A percentile compares a stretch with the other conserved stretches of the same genome.
phyloP scores from a whole-genome alignment of 2,113 vertebrate genomes.

The Philantomba maxwellii region DNA sequence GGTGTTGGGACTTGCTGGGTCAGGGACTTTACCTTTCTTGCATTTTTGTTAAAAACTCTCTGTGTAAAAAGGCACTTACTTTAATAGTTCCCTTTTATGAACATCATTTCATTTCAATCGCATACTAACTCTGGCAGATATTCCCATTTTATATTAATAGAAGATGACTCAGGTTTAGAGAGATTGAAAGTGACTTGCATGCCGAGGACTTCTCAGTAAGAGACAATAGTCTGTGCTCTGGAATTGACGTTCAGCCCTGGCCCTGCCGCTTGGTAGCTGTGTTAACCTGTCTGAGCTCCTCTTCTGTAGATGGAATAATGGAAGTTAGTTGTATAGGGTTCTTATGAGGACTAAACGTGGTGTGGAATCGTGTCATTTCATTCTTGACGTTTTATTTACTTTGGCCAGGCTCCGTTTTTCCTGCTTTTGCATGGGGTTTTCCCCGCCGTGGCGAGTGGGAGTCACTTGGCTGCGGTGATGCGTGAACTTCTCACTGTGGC shows the following conservation, averaged over 20 bases:
- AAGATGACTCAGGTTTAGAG: neutral
- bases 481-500: neutral
- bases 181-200: constrained; percentile 11
- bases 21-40: constrained; percentile 42
- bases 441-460: neutral
- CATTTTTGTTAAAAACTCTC: constrained; percentile 24
- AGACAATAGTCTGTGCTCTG: neutral
- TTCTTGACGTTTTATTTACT: neutral
- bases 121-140: neutral
- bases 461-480: neutral
- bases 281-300: neutral
- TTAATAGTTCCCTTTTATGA: constrained; percentile 8
- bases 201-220: neutral
- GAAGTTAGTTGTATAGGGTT: neutral
- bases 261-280: neutral
- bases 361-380: neutral
- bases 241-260: neutral
- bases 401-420: neutral
- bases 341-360: neutral
- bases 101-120: neutral
- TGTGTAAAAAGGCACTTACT: neutral
- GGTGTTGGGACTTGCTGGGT: constrained; percentile 33
- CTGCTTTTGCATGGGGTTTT: neutral
- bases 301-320: neutral
- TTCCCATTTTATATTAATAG: neutral